These are phyloP conservation scores for Drosophila fulvimacula DNA, from an alignment of 2,888 invertebrate species.

Conservation along the genomic window DNA sequence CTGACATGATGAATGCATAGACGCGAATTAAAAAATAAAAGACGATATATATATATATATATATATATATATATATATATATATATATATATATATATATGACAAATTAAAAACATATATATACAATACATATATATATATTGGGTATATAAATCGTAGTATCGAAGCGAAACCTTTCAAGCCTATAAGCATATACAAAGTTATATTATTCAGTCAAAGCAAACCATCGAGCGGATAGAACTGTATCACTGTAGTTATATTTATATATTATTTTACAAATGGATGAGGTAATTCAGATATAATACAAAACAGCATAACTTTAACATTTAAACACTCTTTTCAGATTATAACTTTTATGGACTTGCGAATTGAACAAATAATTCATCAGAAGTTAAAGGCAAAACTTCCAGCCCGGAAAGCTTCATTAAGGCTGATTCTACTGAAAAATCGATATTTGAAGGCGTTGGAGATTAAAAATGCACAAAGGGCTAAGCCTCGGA, in stretches of 20 bases:
- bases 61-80: too few relatives aligned
- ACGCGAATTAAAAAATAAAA: slow-evolving; percentile 14
- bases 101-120: too few relatives aligned
- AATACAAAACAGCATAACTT: neutral
- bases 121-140: neutral
- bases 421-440: neutral
- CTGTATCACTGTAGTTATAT: neutral
- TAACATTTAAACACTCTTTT: neutral
- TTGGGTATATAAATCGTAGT: neutral
- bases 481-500: rapidly evolving
- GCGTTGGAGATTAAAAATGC: neutral
- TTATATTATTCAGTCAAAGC: neutral
- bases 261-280: slow-evolving; percentile 1
- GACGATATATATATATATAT: neutral
- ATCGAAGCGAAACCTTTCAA: neutral
- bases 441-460: neutral
- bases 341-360: neutral
- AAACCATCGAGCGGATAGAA: slow-evolving; percentile 1
- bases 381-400: neutral
- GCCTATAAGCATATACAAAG: neutral
- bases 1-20: slow-evolving; percentile 48
- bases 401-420: neutral
- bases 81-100: too few relatives aligned
- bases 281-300: slow-evolving; percentile 1
- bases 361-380: too few relatives aligned